Percentiles rank a stretch among this genome's conserved stretches.
Evolutionary conservation across 2,113 vertebrate species (phyloP).

Genomic region (Lynx canadensis): DNA sequence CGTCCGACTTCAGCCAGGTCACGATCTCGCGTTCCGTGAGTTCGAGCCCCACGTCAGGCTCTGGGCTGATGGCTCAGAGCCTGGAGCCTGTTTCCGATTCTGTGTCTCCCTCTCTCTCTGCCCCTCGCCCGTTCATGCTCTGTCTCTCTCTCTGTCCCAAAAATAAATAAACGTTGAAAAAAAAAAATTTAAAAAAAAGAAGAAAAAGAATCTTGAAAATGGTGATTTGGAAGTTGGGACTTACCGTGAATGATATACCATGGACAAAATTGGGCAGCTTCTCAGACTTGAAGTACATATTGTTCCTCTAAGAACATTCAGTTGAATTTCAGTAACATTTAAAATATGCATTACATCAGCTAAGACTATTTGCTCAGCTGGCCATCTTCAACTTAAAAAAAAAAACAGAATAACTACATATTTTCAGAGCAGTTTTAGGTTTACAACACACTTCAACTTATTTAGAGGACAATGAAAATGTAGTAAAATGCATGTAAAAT

Average conservation of each 20-base stretch:
- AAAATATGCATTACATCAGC: background rate
- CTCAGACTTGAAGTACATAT: background rate
- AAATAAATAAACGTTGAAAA: no score
- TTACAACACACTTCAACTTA: background rate
- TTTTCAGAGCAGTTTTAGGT: background rate
- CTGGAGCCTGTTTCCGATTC: no score
- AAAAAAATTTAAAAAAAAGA: no score
- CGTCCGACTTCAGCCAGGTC: no score
- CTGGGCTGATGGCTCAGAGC: no score
- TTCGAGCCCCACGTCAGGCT: no score
- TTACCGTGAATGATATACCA: background rate
- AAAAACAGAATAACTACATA: background rate
- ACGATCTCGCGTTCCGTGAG: no score
- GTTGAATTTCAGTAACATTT: conserved; percentile 7
- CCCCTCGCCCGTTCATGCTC: no score
- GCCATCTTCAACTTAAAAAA: background rate
- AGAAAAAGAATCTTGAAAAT: background rate
- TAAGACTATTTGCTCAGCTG: conserved; percentile 32
- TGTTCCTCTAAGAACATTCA: background rate
- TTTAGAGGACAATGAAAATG: background rate
- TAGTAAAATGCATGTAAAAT: background rate
- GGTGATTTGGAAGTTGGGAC: background rate
- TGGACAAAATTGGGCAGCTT: background rate
- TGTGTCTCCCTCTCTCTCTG: no score
- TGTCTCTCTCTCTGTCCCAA: no score